Percentiles rank a stretch among this genome's conserved stretches.
phyloP scores from a whole-genome alignment of 1,140 invertebrate genomes.

The Whitmania pigra region DNA sequence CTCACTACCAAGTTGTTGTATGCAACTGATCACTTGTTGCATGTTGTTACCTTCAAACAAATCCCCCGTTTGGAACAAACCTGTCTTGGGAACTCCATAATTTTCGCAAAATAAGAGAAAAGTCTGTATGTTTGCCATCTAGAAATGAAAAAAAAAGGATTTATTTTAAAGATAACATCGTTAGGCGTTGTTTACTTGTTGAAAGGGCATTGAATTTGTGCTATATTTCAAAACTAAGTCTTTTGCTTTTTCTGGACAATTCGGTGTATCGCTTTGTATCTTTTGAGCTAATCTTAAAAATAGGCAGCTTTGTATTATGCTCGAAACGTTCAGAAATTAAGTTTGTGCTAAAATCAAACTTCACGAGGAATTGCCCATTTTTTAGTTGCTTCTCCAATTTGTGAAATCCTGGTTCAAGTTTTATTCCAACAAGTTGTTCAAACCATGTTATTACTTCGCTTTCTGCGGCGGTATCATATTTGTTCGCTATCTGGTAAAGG shows the following conservation, averaged over 20 bases:
- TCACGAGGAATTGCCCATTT: neutral
- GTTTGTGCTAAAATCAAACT: neutral
- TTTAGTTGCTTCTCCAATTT: constrained; percentile 14
- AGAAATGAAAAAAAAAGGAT: neutral
- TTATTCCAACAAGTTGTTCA: constrained; percentile 2
- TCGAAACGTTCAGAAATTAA: neutral
- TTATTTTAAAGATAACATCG: neutral
- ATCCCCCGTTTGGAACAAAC: constrained; percentile 35
- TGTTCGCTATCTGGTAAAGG: constrained; percentile 1
- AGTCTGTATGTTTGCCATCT: constrained; percentile 35
- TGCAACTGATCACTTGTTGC: constrained; percentile 31
- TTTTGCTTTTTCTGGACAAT: constrained; percentile 18
- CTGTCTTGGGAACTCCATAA: constrained; percentile 30
- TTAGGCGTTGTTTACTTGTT: constrained; percentile 15
- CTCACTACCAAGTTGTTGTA: constrained; percentile 32
- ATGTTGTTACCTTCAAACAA: constrained; percentile 35
- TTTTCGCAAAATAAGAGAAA: constrained; percentile 29
- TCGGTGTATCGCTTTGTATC: constrained; percentile 19
- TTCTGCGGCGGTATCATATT: constrained; percentile 10
- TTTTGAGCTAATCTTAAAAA: constrained; percentile 7
- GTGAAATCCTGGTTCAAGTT: constrained; percentile 10
- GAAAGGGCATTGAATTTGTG: constrained; percentile 22
- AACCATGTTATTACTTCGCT: constrained; percentile 14
- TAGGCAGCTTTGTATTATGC: constrained; percentile 4
- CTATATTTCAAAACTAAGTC: constrained; percentile 38